Conservation (phyloP, 2,888 invertebrate species). For the Pachycephus smyrnensis region DNA sequence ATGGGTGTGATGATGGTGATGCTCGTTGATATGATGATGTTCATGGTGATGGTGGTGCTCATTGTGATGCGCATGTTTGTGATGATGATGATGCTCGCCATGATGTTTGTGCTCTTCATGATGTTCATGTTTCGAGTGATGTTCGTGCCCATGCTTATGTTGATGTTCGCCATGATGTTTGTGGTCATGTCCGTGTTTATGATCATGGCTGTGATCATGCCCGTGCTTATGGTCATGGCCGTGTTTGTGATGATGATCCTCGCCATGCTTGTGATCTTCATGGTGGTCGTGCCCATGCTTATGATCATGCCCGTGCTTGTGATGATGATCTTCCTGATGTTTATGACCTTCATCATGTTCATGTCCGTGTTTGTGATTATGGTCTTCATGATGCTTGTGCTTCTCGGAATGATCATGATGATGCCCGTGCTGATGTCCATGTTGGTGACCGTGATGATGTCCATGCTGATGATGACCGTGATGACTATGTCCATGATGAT, state of each 20-base stretch:
- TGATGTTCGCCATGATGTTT: conserved; percentile 49
- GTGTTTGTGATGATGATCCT: conserved; percentile 16
- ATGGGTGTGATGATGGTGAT: conserved; percentile 56
- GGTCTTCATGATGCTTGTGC: conserved; percentile 34
- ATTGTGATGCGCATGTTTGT: conserved; percentile 54
- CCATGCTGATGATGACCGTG: conserved; percentile 29
- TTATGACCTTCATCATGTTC: conserved; percentile 30
- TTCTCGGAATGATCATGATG: conserved; percentile 27
- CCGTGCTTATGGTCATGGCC: conserved; percentile 41
- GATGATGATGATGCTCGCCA: conserved; percentile 54
- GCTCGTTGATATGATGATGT: conserved; percentile 55
- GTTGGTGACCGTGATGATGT: conserved; percentile 37
- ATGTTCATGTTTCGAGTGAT: conserved; percentile 50
- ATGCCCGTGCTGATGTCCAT: conserved; percentile 35
- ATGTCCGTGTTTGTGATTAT: conserved; percentile 35
- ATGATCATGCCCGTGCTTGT: conserved; percentile 40
- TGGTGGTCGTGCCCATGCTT: conserved; percentile 43
- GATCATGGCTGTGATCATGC: conserved; percentile 42
- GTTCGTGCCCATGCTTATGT: conserved; percentile 52
- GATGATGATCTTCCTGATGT: conserved; percentile 34
- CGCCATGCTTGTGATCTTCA: conserved; percentile 39
- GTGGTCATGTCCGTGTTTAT: conserved; percentile 47
- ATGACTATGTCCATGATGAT: conserved; percentile 27
- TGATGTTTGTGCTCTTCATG: conserved; percentile 53
- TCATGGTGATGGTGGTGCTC: conserved; percentile 58